phyloP scores from a whole-genome alignment of 2,888 invertebrate species.

The Tholera decimalis region DNA sequence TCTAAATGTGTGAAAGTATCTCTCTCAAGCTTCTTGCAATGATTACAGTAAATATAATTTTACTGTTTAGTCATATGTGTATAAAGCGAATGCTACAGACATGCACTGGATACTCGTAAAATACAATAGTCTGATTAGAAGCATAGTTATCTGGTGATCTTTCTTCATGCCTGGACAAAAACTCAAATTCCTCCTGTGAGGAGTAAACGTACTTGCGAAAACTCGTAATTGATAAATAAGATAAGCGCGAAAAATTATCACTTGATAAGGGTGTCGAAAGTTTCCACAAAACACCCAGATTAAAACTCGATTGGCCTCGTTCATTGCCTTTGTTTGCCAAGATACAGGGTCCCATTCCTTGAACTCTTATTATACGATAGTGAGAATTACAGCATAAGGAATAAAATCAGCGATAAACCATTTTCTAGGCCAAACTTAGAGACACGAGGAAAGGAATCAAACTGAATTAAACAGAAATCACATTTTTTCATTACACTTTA shows the following conservation, averaged over 20 bases:
- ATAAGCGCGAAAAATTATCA: conserved; percentile 2
- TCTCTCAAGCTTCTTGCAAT: too few relatives aligned
- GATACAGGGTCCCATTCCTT: conserved; percentile 14
- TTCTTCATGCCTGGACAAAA: too few relatives aligned
- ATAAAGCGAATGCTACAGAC: too few relatives aligned
- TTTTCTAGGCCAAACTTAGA: conserved; percentile 6
- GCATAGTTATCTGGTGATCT: background rate
- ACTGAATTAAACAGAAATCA: background rate
- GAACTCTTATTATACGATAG: conserved; percentile 16
- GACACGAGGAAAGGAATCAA: background rate
- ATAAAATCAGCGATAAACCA: conserved; percentile 1
- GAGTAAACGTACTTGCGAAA: background rate
- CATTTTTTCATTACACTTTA: background rate
- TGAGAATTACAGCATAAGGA: background rate
- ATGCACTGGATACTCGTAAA: too few relatives aligned
- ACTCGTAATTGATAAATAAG: background rate
- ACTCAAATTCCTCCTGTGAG: background rate
- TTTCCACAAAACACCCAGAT: conserved; percentile 18
- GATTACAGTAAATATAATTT: too few relatives aligned
- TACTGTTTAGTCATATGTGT: too few relatives aligned
- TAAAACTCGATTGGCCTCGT: conserved; percentile 14
- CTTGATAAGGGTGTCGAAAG: background rate
- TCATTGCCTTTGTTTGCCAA: conserved; percentile 11
- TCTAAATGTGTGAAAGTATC: too few relatives aligned
- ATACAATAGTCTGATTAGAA: too few relatives aligned